These are phyloP conservation scores for Macrobrachium rosenbergii DNA, from an alignment of 1,140 invertebrate genomes.

Conservation along the genomic window DNA sequence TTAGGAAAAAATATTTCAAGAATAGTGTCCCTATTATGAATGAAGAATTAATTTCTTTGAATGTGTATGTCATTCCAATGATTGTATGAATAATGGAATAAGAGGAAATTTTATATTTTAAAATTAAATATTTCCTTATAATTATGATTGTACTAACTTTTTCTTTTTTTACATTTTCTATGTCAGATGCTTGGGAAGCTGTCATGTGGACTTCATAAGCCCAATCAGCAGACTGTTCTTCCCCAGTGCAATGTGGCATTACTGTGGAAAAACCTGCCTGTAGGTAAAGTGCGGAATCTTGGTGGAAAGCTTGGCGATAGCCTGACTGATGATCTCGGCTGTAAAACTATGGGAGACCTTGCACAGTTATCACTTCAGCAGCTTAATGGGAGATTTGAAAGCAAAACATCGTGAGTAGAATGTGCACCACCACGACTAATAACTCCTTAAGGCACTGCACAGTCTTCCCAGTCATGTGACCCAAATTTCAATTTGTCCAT, in stretches of 20 bases:
- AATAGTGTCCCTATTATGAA: no score
- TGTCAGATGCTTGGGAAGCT: conserved; percentile 88
- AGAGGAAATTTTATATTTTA: no score
- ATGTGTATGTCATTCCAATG: no score
- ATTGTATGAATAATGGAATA: no score
- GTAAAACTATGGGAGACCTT: conserved; percentile 85
- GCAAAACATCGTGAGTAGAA: conserved; percentile 83
- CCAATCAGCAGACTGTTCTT: conserved; percentile 72
- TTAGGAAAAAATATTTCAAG: no score
- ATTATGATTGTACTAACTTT: neutral
- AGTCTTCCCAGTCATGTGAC: no score
- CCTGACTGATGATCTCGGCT: conserved; percentile 79
- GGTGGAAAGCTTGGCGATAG: conserved; percentile 90
- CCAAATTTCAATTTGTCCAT: no score
- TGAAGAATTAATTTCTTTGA: no score
- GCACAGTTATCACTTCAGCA: conserved; percentile 73
- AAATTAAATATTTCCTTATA: neutral
- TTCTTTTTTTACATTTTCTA: neutral
- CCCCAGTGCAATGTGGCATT: conserved; percentile 52
- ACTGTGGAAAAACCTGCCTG: conserved; percentile 54
- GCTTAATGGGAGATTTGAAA: conserved; percentile 81
- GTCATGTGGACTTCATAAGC: conserved; percentile 85
- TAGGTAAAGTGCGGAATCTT: conserved; percentile 86
- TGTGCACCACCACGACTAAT: neutral
- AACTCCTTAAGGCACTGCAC: no score